Evolutionary conservation across 2,888 invertebrate species (phyloP).

Genomic region (Dendrolimus houi): DNA sequence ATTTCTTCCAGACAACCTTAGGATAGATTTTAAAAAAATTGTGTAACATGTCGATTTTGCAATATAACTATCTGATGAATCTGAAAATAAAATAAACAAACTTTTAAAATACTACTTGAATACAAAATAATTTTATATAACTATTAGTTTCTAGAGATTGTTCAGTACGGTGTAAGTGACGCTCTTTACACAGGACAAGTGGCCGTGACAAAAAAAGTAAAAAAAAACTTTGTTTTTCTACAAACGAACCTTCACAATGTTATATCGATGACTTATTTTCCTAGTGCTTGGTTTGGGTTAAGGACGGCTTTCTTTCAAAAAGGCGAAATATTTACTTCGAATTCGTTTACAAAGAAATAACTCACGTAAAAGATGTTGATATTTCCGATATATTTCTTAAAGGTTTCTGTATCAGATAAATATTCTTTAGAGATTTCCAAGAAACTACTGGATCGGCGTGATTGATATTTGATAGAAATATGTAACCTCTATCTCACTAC

Average conservation of each 20-base stretch:
- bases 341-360: too few species aligned
- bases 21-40: too few species aligned
- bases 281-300: constrained; percentile 29
- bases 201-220: constrained; percentile 20
- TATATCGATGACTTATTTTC: constrained; percentile 42
- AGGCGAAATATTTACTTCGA: not conserved
- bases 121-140: too few species aligned
- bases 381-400: not conserved
- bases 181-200: constrained; percentile 20
- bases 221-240: constrained; percentile 43
- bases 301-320: constrained; percentile 13
- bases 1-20: too few species aligned
- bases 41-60: too few species aligned
- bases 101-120: too few species aligned
- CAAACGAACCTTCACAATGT: constrained; percentile 18
- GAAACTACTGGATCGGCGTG: too few species aligned
- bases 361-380: not conserved
- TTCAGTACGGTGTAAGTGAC: constrained; percentile 23
- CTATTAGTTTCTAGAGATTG: not conserved
- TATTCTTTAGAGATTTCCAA: too few species aligned
- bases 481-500: too few species aligned
- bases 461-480: too few species aligned
- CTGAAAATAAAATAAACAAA: too few species aligned
- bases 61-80: too few species aligned
- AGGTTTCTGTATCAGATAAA: not conserved